A percentile compares a stretch with the other conserved stretches of the same genome.
Evolutionary conservation across 2,888 invertebrate species (phyloP).

Genomic region (Crioceris asparagi): DNA sequence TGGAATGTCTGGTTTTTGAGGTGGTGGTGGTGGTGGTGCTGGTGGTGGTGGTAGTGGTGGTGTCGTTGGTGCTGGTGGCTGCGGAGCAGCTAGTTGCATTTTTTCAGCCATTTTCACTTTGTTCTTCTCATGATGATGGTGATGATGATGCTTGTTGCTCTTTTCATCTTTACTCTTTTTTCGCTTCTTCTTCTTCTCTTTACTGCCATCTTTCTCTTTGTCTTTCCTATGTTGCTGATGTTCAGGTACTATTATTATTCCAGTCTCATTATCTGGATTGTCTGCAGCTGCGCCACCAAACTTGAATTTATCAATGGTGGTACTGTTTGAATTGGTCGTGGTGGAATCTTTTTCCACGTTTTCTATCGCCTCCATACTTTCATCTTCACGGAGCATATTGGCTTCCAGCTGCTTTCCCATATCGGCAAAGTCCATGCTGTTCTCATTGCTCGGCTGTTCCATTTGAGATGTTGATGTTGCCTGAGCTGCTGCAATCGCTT

Average conservation of each 20-base stretch:
- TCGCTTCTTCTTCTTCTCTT: constrained; percentile 76
- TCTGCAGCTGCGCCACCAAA: constrained; percentile 21
- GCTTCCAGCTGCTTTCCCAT: constrained; percentile 75
- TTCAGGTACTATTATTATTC: constrained; percentile 15
- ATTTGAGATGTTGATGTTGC: constrained; percentile 15
- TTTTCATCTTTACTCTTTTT: constrained; percentile 74
- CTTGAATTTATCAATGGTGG: constrained; percentile 27
- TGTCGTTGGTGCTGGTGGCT: constrained; percentile 24
- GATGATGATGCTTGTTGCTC: constrained; percentile 56
- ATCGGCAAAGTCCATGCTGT: constrained; percentile 70
- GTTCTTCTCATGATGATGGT: constrained; percentile 50
- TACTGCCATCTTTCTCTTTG: constrained; percentile 46
- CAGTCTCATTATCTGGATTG: constrained; percentile 15
- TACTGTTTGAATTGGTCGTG: too few species aligned
- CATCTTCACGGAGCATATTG: constrained; percentile 63
- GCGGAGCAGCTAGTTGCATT: constrained; percentile 24
- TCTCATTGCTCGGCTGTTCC: constrained; percentile 46
- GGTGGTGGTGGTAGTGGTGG: too few species aligned
- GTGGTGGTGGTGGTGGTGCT: too few species aligned
- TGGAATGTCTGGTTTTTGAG: constrained; percentile 26
- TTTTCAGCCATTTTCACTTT: constrained; percentile 31
- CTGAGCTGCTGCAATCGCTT: constrained; percentile 30
- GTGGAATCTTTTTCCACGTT: too few species aligned
- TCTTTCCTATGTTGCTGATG: constrained; percentile 30
- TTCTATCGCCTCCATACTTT: constrained; percentile 42